Conservation (phyloP, 1,140 invertebrate genomes). For the Tyrophagus putrescentiae region DNA sequence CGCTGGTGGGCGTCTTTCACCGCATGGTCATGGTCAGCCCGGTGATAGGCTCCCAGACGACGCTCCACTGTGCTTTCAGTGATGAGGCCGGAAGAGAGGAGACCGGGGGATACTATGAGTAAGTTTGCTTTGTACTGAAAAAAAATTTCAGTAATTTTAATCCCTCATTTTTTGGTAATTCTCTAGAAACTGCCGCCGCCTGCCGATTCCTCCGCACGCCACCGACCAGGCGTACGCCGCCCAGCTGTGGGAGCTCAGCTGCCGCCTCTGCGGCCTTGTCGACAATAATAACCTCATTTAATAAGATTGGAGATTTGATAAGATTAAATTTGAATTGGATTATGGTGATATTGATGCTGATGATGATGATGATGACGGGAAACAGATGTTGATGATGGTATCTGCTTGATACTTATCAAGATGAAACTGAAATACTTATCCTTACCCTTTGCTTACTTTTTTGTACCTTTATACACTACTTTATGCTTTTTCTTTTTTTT, state of each 20-base stretch:
- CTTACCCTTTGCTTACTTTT: too few species aligned
- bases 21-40: constrained; percentile 60
- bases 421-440: too few species aligned
- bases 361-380: too few species aligned
- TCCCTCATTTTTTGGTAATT: not conserved
- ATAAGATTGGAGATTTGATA: too few species aligned
- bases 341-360: too few species aligned
- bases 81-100: constrained; percentile 26
- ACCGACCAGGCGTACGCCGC: constrained; percentile 39
- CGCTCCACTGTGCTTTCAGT: constrained; percentile 52
- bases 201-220: constrained; percentile 29
- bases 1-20: constrained; percentile 51
- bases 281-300: constrained; percentile 2
- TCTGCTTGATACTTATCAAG: too few species aligned
- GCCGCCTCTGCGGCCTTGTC: not conserved
- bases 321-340: too few species aligned
- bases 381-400: too few species aligned
- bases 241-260: constrained; percentile 54
- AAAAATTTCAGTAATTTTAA: not conserved
- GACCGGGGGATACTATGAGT: constrained; percentile 15
- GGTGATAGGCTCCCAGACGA: constrained; percentile 53
- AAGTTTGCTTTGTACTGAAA: constrained; percentile 4
- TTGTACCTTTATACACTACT: too few species aligned
- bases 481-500: too few species aligned
- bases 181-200: constrained; percentile 9